These are phyloP conservation scores for Anneissia japonica DNA, from an alignment of 35 echinoderm and acorn worm genomes.

Conservation along the genomic window DNA sequence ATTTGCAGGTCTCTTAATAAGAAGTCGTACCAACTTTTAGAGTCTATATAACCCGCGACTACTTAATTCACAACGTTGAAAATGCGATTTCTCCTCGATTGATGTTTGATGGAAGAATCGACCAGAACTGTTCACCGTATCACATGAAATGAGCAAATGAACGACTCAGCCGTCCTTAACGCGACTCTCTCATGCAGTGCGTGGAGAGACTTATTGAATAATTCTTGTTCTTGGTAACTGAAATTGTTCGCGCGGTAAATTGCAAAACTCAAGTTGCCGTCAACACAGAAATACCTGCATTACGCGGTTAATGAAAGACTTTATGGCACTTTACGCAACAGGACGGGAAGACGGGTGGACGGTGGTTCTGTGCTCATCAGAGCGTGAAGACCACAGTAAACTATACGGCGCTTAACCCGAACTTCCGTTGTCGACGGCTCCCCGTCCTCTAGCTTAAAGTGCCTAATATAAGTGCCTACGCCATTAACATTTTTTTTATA, in stretches of 20 bases:
- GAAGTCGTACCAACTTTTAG: neutral
- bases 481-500: too few relatives aligned
- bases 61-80: neutral
- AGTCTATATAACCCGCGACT: neutral
- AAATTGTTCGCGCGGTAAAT: neutral
- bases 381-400: too few relatives aligned
- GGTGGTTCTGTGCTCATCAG: too few relatives aligned
- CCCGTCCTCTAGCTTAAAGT: too few relatives aligned
- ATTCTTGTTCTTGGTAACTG: neutral
- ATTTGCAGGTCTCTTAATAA: neutral
- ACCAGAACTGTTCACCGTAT: neutral
- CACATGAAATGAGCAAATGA: neutral
- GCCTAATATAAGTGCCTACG: too few relatives aligned
- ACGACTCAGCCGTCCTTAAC: neutral
- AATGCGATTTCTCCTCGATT: neutral
- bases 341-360: too few relatives aligned
- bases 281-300: neutral
- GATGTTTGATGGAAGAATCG: neutral
- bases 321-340: too few relatives aligned
- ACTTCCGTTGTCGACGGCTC: too few relatives aligned
- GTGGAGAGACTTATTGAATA: neutral
- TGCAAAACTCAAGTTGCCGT: neutral
- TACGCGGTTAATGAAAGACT: neutral
- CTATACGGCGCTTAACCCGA: too few relatives aligned
- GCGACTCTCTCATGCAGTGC: neutral